Evolutionary conservation across 2,888 invertebrate genomes (phyloP).

Genomic region (Brachyptera risi): DNA sequence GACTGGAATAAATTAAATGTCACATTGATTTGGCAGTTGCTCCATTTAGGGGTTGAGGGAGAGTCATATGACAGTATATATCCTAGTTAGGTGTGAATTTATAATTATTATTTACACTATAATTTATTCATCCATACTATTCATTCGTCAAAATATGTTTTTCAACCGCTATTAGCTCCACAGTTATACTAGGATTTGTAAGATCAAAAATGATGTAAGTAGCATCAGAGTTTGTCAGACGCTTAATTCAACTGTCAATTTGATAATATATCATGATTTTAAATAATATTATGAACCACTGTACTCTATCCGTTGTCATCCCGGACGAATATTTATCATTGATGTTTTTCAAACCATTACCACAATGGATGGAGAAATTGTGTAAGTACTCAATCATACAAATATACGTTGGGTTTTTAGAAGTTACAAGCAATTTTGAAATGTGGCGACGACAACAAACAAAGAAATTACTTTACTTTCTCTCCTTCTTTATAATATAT

Average conservation of each 20-base stretch:
- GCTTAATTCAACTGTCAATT: no score
- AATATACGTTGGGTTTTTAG: neutral
- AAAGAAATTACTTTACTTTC: neutral
- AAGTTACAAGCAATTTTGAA: neutral
- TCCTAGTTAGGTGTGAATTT: neutral
- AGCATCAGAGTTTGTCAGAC: no score
- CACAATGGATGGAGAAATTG: neutral
- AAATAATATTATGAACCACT: no score
- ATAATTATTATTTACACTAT: neutral
- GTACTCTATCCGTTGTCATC: no score
- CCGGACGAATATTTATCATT: neutral
- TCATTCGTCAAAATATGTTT: neutral
- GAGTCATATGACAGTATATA: neutral
- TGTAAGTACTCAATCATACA: neutral
- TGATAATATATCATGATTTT: no score
- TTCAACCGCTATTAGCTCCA: no score
- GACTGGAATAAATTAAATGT: neutral
- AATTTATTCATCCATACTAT: neutral
- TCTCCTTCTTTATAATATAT: no score
- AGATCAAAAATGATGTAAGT: no score
- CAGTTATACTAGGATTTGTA: no score
- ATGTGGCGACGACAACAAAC: slow-evolving; percentile 1
- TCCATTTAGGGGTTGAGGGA: neutral
- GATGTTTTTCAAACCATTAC: neutral
- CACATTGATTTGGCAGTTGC: neutral